A percentile compares a stretch with the other conserved stretches of the same genome.
phyloP scores from a whole-genome alignment of 2,888 invertebrate species.

The Ectropis crepuscularia region DNA sequence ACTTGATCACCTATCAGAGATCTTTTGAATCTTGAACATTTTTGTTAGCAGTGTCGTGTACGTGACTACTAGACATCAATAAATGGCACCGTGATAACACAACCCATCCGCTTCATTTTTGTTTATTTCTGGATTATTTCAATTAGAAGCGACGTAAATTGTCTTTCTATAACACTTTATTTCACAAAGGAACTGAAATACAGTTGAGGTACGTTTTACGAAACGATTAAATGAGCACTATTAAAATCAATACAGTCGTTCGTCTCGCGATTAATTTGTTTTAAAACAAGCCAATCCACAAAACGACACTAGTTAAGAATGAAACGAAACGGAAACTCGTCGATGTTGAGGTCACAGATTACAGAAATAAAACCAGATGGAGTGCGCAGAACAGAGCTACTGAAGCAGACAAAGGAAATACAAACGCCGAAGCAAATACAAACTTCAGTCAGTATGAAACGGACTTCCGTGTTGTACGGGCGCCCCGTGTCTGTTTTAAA shows the following conservation, averaged over 20 bases:
- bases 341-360: too few relatives aligned
- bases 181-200: constrained; percentile 3
- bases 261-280: constrained; percentile 7
- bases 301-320: constrained; percentile 15
- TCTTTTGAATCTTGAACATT: constrained; percentile 22
- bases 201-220: background rate
- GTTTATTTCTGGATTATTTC: constrained; percentile 5
- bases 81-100: constrained; percentile 73
- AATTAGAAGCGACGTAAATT: background rate
- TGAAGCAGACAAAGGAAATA: too few relatives aligned
- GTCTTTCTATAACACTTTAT: constrained; percentile 1
- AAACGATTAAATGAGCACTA: background rate
- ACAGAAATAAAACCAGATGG: too few relatives aligned
- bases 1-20: constrained; percentile 3
- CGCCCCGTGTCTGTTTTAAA: too few relatives aligned
- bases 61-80: constrained; percentile 83
- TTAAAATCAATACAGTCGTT: constrained; percentile 17
- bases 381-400: too few relatives aligned
- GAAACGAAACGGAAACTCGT: constrained; percentile 4
- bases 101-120: constrained; percentile 16
- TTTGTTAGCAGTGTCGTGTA: constrained; percentile 47
- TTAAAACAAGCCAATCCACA: constrained; percentile 15
- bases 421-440: too few relatives aligned
- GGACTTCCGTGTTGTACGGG: too few relatives aligned
- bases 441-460: too few relatives aligned